These are phyloP conservation scores for Yoshiicerus persimilis DNA, from an alignment of 1,140 invertebrate genomes.

Conservation along the genomic window DNA sequence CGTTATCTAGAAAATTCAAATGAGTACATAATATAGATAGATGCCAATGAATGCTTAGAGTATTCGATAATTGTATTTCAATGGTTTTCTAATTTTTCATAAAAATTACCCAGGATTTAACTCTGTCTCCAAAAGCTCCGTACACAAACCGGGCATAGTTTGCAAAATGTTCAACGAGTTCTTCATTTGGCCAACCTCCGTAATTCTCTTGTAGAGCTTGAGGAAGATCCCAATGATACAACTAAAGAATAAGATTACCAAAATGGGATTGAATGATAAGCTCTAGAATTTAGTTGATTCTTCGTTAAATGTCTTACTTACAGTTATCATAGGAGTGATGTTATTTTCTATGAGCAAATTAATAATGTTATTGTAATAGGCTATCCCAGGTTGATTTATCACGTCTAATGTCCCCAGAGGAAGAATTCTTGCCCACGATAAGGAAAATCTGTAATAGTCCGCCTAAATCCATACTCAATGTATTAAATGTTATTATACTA, in stretches of 20 bases:
- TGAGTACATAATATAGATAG: too few species aligned
- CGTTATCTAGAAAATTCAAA: too few species aligned
- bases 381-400: constrained; percentile 51
- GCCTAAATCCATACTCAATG: background rate
- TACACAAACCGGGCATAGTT: constrained; percentile 48
- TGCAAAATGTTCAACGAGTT: constrained; percentile 50
- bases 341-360: constrained; percentile 44
- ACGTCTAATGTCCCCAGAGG: constrained; percentile 48
- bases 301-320: constrained; percentile 32
- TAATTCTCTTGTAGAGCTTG: constrained; percentile 52
- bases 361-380: constrained; percentile 51
- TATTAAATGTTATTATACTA: background rate
- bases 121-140: constrained; percentile 53
- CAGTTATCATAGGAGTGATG: constrained; percentile 47
- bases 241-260: background rate
- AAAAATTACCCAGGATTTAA: constrained; percentile 63
- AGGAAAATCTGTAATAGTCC: constrained; percentile 49
- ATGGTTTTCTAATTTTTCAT: too few species aligned
- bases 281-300: background rate
- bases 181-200: constrained; percentile 53
- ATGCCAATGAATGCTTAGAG: too few species aligned
- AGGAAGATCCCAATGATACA: constrained; percentile 55
- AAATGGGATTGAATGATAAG: background rate
- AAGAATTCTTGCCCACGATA: constrained; percentile 53
- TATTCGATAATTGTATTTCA: too few species aligned